Evolutionary conservation across 2,888 invertebrate species (phyloP), one percentile per base, ranked within the genome.

Genomic region (Agrochola macilenta): DNA sequence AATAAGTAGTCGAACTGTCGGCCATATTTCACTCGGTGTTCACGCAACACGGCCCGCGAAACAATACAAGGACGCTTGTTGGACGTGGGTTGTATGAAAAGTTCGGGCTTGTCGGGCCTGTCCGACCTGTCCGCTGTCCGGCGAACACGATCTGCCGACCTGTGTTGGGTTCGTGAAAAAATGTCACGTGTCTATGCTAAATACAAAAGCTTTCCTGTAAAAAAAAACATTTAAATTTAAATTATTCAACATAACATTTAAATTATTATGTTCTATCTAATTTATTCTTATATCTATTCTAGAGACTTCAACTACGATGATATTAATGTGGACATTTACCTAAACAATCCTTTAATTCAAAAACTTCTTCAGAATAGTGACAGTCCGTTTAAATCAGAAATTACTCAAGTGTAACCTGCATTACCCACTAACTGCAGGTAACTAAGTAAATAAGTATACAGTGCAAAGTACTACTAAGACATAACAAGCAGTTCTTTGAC

Each of bases 31-130:
- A 96, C 93, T 95, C 89, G 87, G 92, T 92, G 95, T 96, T 96
- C 96, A 96, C 96, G 96, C 96, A 95, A 96, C 94, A 92, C 92
- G 93, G 92, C 90, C 94, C 92, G 96, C 95, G 95, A 95, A 96
- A 96, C 96, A 96, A 96, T 96, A 96, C 96, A 96, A 96, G 96
- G 96, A 93, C 96, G 95, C 90, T 88, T 89, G 90, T 89, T 90
- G 89, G 90, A 90, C 91, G 91, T 90, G 92, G 92, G 90, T 86
- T 89, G 93, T 90, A 89, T 92, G 90, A 90, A 90, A 90, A 90
- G 89, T 90, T 89, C 87, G 85, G 86, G 78, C 87, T 87, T 88
- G 87, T 89, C 83, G 84, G 85, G 78, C 83, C 86, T 87, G 87
- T 89, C 89, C 87, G 81, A 79, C 73, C 80, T 85, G 87, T 87